These are phyloP conservation scores for Ophion obscuratus DNA, from an alignment of 2,888 invertebrate genomes.

Conservation along the genomic window DNA sequence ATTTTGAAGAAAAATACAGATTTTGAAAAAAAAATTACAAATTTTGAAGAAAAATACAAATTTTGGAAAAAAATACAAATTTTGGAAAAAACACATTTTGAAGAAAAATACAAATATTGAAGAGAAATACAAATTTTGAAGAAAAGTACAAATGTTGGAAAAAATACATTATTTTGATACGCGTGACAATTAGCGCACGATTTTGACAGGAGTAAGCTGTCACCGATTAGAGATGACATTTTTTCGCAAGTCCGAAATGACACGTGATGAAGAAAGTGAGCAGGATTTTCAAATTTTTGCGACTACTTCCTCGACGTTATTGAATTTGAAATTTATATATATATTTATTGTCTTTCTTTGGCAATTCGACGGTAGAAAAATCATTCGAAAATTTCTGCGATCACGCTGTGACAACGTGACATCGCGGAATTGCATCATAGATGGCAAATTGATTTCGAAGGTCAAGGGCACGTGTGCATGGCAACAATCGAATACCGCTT, in stretches of 20 bases:
- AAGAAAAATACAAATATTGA: background rate
- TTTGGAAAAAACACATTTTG: background rate
- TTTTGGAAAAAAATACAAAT: background rate
- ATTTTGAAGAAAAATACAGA: background rate
- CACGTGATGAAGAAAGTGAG: slow-evolving; percentile 15
- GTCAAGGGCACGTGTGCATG: slow-evolving; percentile 12
- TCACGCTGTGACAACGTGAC: background rate
- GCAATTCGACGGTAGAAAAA: background rate
- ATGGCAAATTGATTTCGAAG: slow-evolving; percentile 27
- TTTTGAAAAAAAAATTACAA: background rate
- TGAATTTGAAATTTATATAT: background rate
- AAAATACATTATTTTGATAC: background rate
- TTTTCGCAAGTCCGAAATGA: slow-evolving; percentile 37
- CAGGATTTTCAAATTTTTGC: slow-evolving; percentile 4
- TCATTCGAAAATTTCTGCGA: background rate
- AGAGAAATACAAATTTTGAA: background rate
- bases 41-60: background rate
- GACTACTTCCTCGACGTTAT: background rate
- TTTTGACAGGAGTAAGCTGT: slow-evolving; percentile 25
- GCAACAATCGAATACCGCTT: background rate
- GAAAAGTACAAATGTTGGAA: background rate
- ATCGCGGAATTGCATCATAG: slow-evolving; percentile 9
- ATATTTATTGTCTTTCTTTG: background rate
- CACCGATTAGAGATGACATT: slow-evolving; percentile 9
- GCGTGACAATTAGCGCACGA: background rate